Conservation (phyloP, 64 coral and sea anemone species). For the Montipora sp. region DNA sequence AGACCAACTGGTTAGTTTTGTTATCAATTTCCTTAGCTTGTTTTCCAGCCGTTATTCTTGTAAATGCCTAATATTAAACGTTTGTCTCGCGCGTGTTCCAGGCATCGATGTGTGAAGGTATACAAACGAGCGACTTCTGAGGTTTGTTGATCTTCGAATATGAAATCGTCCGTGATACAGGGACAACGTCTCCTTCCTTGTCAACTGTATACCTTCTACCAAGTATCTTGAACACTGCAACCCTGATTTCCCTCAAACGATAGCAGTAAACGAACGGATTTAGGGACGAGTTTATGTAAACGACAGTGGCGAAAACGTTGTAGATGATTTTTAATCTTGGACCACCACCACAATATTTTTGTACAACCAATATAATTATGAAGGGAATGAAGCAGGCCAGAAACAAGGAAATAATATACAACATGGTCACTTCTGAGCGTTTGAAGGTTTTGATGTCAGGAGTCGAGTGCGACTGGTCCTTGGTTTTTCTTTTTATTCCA, state of each 20-base stretch:
- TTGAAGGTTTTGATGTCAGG: constrained; percentile 14
- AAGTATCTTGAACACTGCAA: constrained; percentile 36
- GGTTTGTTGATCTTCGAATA: neutral
- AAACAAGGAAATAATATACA: constrained; percentile 8
- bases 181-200: constrained; percentile 11
- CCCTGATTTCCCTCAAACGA: constrained; percentile 51
- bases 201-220: constrained; percentile 43
- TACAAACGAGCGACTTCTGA: neutral
- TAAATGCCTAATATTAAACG: neutral
- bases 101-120: neutral
- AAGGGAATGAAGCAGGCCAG: constrained; percentile 38
- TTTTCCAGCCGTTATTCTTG: neutral
- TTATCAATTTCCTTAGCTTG: too few relatives aligned
- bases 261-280: constrained; percentile 73
- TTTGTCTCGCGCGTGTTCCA: neutral
- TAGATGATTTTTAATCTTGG: constrained; percentile 44
- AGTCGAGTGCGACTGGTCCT: neutral
- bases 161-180: neutral
- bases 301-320: constrained; percentile 42
- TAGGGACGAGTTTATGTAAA: constrained; percentile 60
- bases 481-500: neutral
- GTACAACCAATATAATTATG: constrained; percentile 25
- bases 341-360: neutral
- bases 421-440: constrained; percentile 20
- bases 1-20: too few relatives aligned